Evolutionary conservation across 2,888 invertebrate species (phyloP).

Genomic region (Melipona beecheii): DNA sequence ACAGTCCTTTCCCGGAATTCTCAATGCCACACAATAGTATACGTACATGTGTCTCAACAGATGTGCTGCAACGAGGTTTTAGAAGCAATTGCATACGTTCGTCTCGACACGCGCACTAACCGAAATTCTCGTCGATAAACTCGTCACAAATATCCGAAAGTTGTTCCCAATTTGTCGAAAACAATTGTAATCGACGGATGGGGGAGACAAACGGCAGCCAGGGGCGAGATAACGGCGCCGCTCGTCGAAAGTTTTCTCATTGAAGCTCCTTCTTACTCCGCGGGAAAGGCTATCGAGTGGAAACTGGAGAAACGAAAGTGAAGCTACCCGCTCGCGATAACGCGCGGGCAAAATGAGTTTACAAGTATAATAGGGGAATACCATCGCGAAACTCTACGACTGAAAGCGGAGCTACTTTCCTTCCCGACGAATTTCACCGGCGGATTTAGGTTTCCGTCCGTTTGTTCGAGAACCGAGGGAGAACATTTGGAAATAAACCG

Average conservation of each 20-base stretch:
- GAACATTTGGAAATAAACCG: slow-evolving; percentile 12
- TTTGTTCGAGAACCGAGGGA: slow-evolving; percentile 1
- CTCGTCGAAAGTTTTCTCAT: slow-evolving; percentile 49
- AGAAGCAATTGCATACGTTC: background rate
- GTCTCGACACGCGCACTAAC: background rate
- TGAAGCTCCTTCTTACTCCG: background rate
- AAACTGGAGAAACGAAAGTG: slow-evolving; percentile 20
- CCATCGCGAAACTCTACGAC: background rate
- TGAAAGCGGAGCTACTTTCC: background rate
- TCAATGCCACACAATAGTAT: background rate
- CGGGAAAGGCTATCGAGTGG: background rate
- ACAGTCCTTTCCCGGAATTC: too few relatives aligned
- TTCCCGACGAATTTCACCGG: background rate
- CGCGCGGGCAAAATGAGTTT: background rate
- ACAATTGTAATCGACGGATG: background rate
- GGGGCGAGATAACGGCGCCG: background rate
- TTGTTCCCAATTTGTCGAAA: slow-evolving; percentile 10
- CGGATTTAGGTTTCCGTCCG: background rate
- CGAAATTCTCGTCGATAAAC: background rate
- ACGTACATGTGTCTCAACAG: background rate
- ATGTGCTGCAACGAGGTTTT: background rate
- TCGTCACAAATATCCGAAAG: background rate
- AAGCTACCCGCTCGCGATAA: background rate
- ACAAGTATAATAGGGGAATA: background rate
- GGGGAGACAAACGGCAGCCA: background rate